These are phyloP conservation scores for Mizuhopecten yessoensis DNA, from an alignment of 1,140 invertebrate genomes.

Conservation along the genomic window DNA sequence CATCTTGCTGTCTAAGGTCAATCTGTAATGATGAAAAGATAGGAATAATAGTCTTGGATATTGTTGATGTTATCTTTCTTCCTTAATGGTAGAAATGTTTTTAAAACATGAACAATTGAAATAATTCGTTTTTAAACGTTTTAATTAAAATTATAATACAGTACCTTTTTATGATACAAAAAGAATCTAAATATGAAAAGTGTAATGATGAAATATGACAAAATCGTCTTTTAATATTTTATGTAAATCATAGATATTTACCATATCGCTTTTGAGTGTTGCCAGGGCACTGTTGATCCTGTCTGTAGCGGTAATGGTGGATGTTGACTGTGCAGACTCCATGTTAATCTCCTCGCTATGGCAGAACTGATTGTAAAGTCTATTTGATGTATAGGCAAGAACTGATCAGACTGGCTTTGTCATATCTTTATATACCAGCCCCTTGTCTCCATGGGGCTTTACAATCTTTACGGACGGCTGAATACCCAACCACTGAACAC, in stretches of 20 bases:
- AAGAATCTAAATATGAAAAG: too few relatives aligned
- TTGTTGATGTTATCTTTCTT: too few relatives aligned
- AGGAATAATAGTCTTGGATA: too few relatives aligned
- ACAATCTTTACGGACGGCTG: background rate
- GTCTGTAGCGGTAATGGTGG: constrained; percentile 31
- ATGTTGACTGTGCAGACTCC: background rate
- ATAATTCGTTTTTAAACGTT: too few relatives aligned
- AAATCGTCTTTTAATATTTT: too few relatives aligned
- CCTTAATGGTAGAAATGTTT: too few relatives aligned
- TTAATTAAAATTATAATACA: too few relatives aligned
- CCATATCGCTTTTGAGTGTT: constrained; percentile 45
- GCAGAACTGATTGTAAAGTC: background rate
- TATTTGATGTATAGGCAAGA: background rate
- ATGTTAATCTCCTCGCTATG: background rate
- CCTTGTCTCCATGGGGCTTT: background rate
- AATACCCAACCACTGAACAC: background rate
- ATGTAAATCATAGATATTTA: background rate
- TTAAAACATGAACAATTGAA: too few relatives aligned
- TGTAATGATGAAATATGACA: too few relatives aligned
- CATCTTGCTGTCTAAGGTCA: constrained; percentile 63
- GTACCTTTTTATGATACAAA: too few relatives aligned
- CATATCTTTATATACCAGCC: background rate
- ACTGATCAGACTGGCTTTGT: background rate
- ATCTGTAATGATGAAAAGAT: constrained; percentile 48
- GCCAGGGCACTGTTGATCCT: constrained; percentile 48